Conservation (phyloP, 2,113 vertebrate species). For the Hirundichthys speculiger region DNA sequence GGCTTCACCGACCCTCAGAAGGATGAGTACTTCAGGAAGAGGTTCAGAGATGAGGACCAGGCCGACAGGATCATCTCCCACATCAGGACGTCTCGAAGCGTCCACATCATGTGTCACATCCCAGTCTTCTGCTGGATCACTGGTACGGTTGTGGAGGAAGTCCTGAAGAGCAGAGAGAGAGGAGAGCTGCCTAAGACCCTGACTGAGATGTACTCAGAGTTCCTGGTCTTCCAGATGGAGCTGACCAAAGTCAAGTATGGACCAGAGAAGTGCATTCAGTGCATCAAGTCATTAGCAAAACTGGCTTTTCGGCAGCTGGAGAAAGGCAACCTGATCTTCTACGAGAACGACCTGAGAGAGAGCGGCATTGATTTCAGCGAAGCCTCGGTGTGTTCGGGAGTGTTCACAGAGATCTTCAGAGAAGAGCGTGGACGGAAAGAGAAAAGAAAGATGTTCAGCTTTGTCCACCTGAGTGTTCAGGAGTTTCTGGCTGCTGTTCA, state of each 20-base stretch:
- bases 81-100: slow-evolving; percentile 4
- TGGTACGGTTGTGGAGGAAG: slow-evolving; percentile 24
- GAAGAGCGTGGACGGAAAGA: slow-evolving; percentile 24
- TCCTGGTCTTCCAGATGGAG: slow-evolving; percentile 24
- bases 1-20: slow-evolving; percentile 27
- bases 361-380: slow-evolving; percentile 3
- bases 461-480: slow-evolving; percentile 32
- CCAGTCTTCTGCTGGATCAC: slow-evolving; percentile 44
- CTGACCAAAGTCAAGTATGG: slow-evolving; percentile 9
- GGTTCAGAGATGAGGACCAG: not conserved
- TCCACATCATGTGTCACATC: slow-evolving; percentile 40
- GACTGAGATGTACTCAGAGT: slow-evolving; percentile 35
- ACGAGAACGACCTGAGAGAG: slow-evolving; percentile 27
- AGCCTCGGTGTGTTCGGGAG: slow-evolving; percentile 25
- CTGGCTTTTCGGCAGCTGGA: slow-evolving; percentile 41
- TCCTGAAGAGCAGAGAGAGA: slow-evolving; percentile 2
- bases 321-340: slow-evolving; percentile 45
- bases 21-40: slow-evolving; percentile 8
- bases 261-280: slow-evolving; percentile 3
- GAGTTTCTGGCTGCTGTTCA: slow-evolving; percentile 38
- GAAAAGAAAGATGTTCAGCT: slow-evolving; percentile 28
- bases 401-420: slow-evolving; percentile 49
- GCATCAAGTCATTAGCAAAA: slow-evolving; percentile 26
- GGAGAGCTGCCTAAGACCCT: slow-evolving; percentile 31
- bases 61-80: slow-evolving; percentile 12